These are phyloP conservation scores for Scotopteryx bipunctaria DNA, from an alignment of 2,888 invertebrate genomes.

Conservation along the genomic window DNA sequence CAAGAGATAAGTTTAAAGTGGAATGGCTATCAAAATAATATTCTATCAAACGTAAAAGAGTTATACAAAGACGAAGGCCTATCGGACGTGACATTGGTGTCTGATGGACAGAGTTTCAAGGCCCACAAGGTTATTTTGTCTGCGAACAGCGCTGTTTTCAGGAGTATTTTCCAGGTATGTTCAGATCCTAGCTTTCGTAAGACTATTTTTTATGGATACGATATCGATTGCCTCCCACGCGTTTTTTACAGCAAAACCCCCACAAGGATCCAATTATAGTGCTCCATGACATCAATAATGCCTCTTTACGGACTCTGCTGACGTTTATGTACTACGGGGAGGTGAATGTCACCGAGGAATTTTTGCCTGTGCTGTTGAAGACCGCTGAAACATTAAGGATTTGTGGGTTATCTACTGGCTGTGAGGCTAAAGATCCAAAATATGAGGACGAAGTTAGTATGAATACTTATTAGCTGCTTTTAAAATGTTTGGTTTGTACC, in stretches of 20 bases:
- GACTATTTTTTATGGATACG: constrained; percentile 22
- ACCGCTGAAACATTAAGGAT: constrained; percentile 88
- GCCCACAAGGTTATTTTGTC: constrained; percentile 88
- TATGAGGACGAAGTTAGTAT: constrained; percentile 71
- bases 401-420: constrained; percentile 86
- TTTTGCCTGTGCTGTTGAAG: constrained; percentile 85
- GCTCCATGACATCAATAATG: constrained; percentile 87
- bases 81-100: constrained; percentile 86
- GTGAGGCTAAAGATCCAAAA: constrained; percentile 46
- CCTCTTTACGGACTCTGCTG: constrained; percentile 85
- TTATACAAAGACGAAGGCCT: constrained; percentile 86
- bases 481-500: too few relatives aligned
- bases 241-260: constrained; percentile 86
- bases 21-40: constrained; percentile 87
- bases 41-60: constrained; percentile 85
- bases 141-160: constrained; percentile 87
- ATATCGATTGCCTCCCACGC: constrained; percentile 65
- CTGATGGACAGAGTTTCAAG: constrained; percentile 86
- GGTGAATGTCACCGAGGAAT: constrained; percentile 88
- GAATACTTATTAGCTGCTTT: background rate
- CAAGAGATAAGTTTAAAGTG: constrained; percentile 87
- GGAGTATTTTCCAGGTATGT: constrained; percentile 84
- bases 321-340: constrained; percentile 90
- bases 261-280: constrained; percentile 90
- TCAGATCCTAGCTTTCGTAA: background rate